Percentiles rank a stretch among this genome's conserved stretches.
These are phyloP conservation scores for Eurois occulta DNA, from an alignment of 2,888 invertebrate genomes.

Conservation along the genomic window DNA sequence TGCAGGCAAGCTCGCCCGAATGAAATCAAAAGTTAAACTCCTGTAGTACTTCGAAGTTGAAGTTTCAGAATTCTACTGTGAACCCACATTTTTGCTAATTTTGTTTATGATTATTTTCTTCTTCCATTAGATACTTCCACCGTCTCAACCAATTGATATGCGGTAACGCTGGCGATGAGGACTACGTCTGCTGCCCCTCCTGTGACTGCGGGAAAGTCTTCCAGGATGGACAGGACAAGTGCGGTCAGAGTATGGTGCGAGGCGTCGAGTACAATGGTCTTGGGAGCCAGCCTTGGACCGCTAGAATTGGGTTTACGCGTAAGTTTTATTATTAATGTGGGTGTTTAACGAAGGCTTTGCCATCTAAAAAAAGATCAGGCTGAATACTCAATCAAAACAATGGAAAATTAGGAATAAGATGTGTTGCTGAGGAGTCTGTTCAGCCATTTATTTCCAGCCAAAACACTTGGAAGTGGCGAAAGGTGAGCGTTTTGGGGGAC, in stretches of 20 bases:
- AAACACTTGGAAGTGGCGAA: neutral
- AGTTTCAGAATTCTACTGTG: neutral
- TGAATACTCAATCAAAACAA: neutral
- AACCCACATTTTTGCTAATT: neutral
- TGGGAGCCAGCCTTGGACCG: slow-evolving; percentile 94
- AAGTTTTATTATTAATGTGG: slow-evolving; percentile 80
- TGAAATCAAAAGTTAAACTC: neutral
- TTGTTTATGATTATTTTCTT: neutral
- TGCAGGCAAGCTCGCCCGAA: neutral
- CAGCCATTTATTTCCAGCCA: neutral
- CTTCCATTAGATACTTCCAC: slow-evolving; percentile 83
- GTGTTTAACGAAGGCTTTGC: too few relatives aligned
- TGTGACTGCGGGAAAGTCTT: slow-evolving; percentile 85
- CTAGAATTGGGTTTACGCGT: slow-evolving; percentile 94
- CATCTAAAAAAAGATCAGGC: neutral
- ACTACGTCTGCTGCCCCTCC: slow-evolving; percentile 91
- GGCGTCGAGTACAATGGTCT: slow-evolving; percentile 92
- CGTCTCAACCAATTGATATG: slow-evolving; percentile 91
- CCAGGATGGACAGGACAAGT: slow-evolving; percentile 86
- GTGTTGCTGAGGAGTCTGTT: neutral
- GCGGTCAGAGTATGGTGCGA: slow-evolving; percentile 92
- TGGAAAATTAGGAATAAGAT: neutral
- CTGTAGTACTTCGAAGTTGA: neutral
- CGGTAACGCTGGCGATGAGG: slow-evolving; percentile 90
- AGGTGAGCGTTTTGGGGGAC: neutral